phyloP scores from a whole-genome alignment of 2,797 vertebrate species.

The Eleutherodactylus coqui region DNA sequence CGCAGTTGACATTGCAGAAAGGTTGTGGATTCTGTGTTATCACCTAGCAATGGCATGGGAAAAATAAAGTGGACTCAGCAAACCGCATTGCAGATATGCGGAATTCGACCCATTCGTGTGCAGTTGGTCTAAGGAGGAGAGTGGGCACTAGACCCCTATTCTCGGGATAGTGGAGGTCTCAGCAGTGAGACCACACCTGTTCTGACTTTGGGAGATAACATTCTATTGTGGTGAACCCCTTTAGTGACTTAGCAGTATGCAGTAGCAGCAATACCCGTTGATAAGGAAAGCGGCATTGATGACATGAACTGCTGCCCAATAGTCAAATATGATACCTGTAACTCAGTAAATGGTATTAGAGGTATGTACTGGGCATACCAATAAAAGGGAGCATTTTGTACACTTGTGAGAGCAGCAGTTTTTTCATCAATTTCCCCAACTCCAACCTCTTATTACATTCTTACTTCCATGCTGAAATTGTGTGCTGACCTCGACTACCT shows the following conservation, averaged over 20 bases:
- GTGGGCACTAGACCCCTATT: no score
- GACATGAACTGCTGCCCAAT: background rate
- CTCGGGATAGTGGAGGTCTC: no score
- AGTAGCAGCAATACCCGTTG: background rate
- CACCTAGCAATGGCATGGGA: no score
- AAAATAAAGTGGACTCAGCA: no score
- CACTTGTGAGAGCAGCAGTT: background rate
- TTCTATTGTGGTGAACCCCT: no score
- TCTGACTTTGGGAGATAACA: no score
- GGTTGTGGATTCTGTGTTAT: no score
- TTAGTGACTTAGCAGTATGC: background rate
- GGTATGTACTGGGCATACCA: slow-evolving; percentile 19
- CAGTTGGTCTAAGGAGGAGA: no score
- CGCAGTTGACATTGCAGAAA: no score
- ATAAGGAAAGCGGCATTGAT: background rate
- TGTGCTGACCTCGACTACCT: slow-evolving; percentile 37
- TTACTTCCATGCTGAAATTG: slow-evolving; percentile 45
- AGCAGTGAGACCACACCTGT: no score
- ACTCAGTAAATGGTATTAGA: slow-evolving; percentile 33
- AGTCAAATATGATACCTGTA: background rate
- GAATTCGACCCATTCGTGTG: no score
- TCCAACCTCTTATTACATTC: slow-evolving; percentile 47
- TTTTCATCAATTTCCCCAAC: slow-evolving; percentile 35
- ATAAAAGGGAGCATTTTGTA: slow-evolving; percentile 41
- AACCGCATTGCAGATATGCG: no score